Evolutionary conservation across 1,140 invertebrate species (phyloP).

Genomic region (Octopus bimaculoides): DNA sequence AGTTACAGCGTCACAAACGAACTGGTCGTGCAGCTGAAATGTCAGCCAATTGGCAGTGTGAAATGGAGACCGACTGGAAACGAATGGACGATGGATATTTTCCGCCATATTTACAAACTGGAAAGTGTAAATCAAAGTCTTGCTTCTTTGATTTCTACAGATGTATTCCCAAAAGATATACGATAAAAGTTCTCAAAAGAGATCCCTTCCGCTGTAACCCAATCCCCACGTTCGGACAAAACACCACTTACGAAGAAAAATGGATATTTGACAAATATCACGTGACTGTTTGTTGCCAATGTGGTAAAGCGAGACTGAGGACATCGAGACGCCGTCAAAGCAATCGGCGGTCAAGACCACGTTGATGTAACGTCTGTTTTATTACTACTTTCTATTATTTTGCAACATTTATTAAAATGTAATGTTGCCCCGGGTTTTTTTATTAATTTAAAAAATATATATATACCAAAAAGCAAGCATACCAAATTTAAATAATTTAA

Average conservation of each 20-base stretch:
- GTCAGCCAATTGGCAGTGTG: conserved; percentile 33
- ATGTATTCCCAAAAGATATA: conserved; percentile 39
- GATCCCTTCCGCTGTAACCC: conserved; percentile 44
- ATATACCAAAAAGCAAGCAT: not conserved
- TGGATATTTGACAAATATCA: conserved; percentile 35
- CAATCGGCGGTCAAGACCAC: conserved; percentile 10
- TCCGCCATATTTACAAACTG: conserved; percentile 33
- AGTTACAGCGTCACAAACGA: not conserved
- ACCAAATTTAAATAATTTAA: not conserved
- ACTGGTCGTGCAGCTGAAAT: not conserved
- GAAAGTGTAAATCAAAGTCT: conserved; percentile 34
- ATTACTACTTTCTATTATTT: not conserved
- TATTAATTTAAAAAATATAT: not conserved
- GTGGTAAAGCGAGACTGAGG: conserved; percentile 17
- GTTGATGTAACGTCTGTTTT: not conserved
- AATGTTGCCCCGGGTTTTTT: not conserved
- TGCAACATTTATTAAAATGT: not conserved
- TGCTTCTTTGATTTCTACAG: conserved; percentile 43
- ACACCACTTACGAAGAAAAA: conserved; percentile 40
- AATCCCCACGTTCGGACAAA: conserved; percentile 29
- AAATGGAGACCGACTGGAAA: conserved; percentile 29
- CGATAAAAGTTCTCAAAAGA: conserved; percentile 35
- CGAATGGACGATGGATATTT: conserved; percentile 33
- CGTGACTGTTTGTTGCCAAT: conserved; percentile 41
- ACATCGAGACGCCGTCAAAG: conserved; percentile 12